Evolutionary conservation across 1,140 invertebrate genomes (phyloP).

Genomic region (Lepidurus couesii): DNA sequence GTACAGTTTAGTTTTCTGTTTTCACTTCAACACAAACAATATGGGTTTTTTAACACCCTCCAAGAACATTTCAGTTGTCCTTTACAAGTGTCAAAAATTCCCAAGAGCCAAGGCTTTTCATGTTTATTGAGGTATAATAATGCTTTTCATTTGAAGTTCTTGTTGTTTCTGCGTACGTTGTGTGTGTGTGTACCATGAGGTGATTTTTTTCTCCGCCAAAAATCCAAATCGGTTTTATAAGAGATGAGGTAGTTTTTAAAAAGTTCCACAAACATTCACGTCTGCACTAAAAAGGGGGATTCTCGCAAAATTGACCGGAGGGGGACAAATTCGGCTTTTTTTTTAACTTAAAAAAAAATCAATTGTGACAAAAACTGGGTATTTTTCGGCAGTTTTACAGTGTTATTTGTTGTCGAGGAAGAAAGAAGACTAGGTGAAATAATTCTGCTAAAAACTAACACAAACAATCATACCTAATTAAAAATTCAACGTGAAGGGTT

Average conservation of each 20-base stretch:
- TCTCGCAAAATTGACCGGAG: background rate
- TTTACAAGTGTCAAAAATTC: background rate
- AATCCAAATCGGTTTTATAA: constrained; percentile 1
- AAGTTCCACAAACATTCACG: background rate
- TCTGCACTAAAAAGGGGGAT: too few species aligned
- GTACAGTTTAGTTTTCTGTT: background rate
- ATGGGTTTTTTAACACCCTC: background rate
- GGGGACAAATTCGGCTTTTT: background rate
- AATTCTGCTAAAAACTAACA: background rate
- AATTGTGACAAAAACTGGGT: background rate
- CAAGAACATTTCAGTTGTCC: background rate
- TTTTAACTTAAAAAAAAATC: background rate
- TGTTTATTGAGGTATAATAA: background rate
- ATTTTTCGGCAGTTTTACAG: background rate
- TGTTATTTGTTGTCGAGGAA: background rate
- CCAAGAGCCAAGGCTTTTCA: background rate
- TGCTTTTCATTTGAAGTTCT: background rate
- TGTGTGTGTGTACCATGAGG: background rate
- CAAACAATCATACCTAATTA: background rate
- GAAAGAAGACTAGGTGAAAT: constrained; percentile 9
- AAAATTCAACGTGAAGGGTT: background rate
- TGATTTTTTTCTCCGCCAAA: background rate
- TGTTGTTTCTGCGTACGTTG: background rate
- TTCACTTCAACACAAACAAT: background rate
- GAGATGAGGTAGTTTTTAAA: background rate